Evolutionary conservation across 2,113 vertebrate species (phyloP).

Genomic region (Oenanthe oenanthe): DNA sequence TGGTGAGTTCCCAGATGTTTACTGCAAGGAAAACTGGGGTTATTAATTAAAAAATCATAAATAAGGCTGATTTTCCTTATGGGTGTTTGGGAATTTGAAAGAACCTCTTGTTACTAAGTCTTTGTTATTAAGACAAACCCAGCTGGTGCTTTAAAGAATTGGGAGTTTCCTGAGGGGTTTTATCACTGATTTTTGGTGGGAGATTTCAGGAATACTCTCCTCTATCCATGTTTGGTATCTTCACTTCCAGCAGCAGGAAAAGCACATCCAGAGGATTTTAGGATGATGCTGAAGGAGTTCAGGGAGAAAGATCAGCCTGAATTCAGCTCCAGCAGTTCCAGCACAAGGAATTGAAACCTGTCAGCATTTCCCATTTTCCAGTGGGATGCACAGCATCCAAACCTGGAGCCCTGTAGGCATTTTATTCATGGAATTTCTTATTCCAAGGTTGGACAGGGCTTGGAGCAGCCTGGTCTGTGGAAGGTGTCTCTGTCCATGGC

Average conservation of each 20-base stretch:
- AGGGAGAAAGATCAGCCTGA: not conserved
- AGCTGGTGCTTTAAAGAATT: not conserved
- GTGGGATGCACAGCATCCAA: not conserved
- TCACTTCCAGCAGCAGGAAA: not conserved
- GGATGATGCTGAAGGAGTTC: not conserved
- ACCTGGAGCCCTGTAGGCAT: not conserved
- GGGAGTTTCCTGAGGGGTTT: not conserved
- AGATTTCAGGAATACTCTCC: not conserved
- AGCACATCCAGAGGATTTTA: not conserved
- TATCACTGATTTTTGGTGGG: not conserved
- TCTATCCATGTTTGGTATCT: fast-evolving
- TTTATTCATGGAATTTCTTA: not conserved
- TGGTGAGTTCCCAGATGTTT: not conserved
- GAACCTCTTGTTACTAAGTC: not conserved
- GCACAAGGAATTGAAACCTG: not conserved
- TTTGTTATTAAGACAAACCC: not conserved
- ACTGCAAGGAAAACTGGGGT: not conserved
- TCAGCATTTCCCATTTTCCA: not conserved
- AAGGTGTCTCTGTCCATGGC: not conserved
- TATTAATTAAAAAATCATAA: not conserved
- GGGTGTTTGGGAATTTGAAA: not conserved
- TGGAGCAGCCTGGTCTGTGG: not conserved
- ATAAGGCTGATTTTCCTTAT: not conserved
- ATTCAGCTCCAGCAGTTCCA: not conserved
- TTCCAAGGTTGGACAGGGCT: not conserved